Percentiles rank a stretch among this genome's conserved stretches.
Evolutionary conservation across 2,888 invertebrate genomes (phyloP).

Genomic region (Byasa hedistus): DNA sequence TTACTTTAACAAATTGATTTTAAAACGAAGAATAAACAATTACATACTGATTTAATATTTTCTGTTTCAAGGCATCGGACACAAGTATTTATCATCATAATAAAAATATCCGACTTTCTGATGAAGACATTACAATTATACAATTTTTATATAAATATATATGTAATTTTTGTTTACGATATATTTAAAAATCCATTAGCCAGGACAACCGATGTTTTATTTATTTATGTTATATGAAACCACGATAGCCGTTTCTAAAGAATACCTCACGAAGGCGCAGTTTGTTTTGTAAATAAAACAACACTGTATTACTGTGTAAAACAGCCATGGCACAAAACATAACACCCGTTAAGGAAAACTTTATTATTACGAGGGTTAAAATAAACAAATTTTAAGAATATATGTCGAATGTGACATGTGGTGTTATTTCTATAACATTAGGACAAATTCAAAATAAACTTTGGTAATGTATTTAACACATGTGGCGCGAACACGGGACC

Average conservation of each 20-base stretch:
- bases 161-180: background rate
- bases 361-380: slow-evolving; percentile 56
- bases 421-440: slow-evolving; percentile 55
- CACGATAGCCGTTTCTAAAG: slow-evolving; percentile 32
- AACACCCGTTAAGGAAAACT: slow-evolving; percentile 30
- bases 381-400: slow-evolving; percentile 58
- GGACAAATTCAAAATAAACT: slow-evolving; percentile 54
- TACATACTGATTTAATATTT: no score
- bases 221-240: slow-evolving; percentile 37
- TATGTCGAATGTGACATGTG: slow-evolving; percentile 49
- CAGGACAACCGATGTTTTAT: slow-evolving; percentile 32
- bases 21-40: no score
- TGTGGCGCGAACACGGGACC: slow-evolving; percentile 38
- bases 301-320: slow-evolving; percentile 48
- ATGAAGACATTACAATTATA: background rate
- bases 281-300: slow-evolving; percentile 51
- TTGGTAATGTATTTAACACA: slow-evolving; percentile 48
- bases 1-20: no score
- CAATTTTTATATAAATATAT: background rate
- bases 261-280: slow-evolving; percentile 30
- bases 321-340: slow-evolving; percentile 30
- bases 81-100: no score
- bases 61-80: no score
- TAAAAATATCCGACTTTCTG: background rate
- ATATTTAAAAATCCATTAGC: slow-evolving; percentile 19